Base-by-base conservation (phyloP, 2,797 vertebrate species). In the Rhodeus uyekii region DNA sequence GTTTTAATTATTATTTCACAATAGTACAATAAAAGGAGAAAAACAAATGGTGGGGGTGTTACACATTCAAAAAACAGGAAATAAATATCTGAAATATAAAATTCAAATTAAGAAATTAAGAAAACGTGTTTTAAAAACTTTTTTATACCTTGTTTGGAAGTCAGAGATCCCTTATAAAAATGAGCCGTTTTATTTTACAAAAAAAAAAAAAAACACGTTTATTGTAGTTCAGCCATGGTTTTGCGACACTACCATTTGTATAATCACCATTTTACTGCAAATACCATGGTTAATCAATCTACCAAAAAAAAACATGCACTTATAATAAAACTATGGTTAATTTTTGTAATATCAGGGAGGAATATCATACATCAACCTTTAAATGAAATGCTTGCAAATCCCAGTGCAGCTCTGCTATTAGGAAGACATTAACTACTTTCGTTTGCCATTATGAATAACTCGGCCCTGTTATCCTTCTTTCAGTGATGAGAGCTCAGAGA, bases 401-500 rank as follows among this genome's bases (percentile, higher is more conserved):
- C 50, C 50, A 12, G 3, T 3, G 13, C 24, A 6, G 24, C 24
- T 60, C 46, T 29, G 24, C 55, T 29, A 60, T 60, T 60, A 60
- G 55, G 5, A 29, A 16, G 55, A 39, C 34, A 34, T n/a, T 39
- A 58, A 22, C 27, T 42, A 22, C 8, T 61, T 48, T 44, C 5
- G 19, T 19, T 42, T 32, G 18, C 39, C 55, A 38, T 76, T 55
- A 34, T 22, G 48, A 10, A 36, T 16, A 34, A 77, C 60, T 68
- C 13, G 29, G 8, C 24, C 73, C 60, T 27, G 2, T 80, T 60
- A 69, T 85, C 50, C 22, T 58, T 65, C 9, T 73, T 86, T 50
- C 55, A 89, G 89, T 46, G 93, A 93, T 82, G 94, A 94, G 87
- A 93, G 92, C 87, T 91, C 90, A 0, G 94, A 93, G 88, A 88